Evolutionary conservation across 2,888 invertebrate species (phyloP), one percentile per base, ranked within the genome.

Genomic region (Dynastes maya): DNA sequence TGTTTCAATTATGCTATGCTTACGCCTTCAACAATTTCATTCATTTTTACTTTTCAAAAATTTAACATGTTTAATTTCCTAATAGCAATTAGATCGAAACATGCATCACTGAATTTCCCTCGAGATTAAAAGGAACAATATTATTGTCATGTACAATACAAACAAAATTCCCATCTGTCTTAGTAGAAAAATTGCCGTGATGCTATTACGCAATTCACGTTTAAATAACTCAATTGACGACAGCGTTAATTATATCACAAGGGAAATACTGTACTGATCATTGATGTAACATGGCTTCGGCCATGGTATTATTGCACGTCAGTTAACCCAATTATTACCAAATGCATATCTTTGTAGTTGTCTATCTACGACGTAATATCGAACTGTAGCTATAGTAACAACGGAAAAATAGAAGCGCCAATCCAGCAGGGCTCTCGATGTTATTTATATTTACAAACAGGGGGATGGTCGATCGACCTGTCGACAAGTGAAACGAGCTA

Each of bases 241-340:
- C 55, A 22, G n/a, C 53, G n/a, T 53, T 53, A 53, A 55, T 55
- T 55, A n/a, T 55, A n/a, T 55, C 22, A 55, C n/a, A 55, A 55
- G n/a, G 55, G 55, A 55, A 55, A 55, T 55, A 16, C n/a, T 6
- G 16, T 55, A 16, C n/a, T 22, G 55, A 55, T 55, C n/a, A n/a
- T 55, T n/a, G 55, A 55, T 3, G 55, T 55, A 45, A n/a, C 55
- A 55, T 13, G 22, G 55, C n/a, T 55, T 55, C n/a, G 55, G 8
- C 55, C 5, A 6, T n/a, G 6, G 8, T 55, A n/a, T n/a, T n/a
- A 22, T 22, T 55, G n/a, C n/a, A 22, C 55, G n/a, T 55, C 13
- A 4, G n/a, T 22, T 55, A 5, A 13, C 45, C 45, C 8, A 8
- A 45, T 45, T 45, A 45, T 45, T 45, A 55, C 55, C n/a, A n/a